Conservation (phyloP, 2,797 vertebrate species). For the Megaceryle alcyon region DNA sequence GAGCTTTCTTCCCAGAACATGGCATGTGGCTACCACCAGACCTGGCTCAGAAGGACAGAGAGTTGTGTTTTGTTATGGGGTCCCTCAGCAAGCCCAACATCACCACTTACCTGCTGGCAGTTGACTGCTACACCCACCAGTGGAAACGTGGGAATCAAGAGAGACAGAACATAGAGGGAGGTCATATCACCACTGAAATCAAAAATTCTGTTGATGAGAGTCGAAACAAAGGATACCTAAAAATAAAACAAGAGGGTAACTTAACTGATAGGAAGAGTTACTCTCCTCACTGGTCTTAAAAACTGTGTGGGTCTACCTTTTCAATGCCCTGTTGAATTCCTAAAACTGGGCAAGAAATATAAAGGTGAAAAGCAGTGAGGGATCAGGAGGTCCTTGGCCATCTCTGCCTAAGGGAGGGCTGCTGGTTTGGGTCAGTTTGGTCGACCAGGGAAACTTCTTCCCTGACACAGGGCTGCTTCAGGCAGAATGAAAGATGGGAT, state of each 20-base stretch:
- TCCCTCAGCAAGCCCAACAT: background rate
- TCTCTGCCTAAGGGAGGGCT: background rate
- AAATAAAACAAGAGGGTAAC: background rate
- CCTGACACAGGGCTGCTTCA: background rate
- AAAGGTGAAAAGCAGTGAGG: background rate
- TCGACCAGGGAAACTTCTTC: background rate
- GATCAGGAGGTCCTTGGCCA: background rate
- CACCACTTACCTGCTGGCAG: background rate
- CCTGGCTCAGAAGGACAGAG: background rate
- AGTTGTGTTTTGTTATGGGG: background rate
- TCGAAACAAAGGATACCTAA: background rate
- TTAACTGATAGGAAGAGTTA: background rate
- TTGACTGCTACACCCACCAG: background rate
- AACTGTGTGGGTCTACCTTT: background rate
- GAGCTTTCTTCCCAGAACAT: background rate
- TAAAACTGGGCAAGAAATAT: background rate
- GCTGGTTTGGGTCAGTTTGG: background rate
- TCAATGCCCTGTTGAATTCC: background rate
- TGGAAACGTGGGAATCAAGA: slow-evolving; percentile 46
- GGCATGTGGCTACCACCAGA: fast-evolving
- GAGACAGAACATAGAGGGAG: fast-evolving
- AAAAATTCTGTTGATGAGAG: fast-evolving
- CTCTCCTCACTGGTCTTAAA: background rate
- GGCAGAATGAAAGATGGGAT: background rate
- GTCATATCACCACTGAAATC: fast-evolving